Evolutionary conservation across 2,888 invertebrate genomes (phyloP), one percentile per base, ranked within the genome.

Genomic region (Netelia inedita): DNA sequence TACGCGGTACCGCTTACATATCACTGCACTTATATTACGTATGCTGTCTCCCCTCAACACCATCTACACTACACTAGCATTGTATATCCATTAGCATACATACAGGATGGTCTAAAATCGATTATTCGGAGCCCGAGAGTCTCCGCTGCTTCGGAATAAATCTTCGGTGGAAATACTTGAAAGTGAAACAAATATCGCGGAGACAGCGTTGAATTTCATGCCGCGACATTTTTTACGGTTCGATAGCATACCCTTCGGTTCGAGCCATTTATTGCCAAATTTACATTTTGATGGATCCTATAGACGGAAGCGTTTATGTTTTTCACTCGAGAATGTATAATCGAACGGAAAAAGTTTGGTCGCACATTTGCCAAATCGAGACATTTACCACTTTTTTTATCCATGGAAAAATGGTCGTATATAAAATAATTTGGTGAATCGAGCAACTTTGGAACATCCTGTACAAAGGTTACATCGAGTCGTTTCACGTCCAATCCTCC

Each of bases 1-100:
- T 73, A 57, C 59, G 43, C 28, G 46, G 35, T 16, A 41, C 19
- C 59, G 46, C 16, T 21, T 21, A 43, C 21, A 59, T 80, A 74
- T 80, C 59, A 50, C 50, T 69, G 35, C 65, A 68, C 59, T 35
- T 57, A 19, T 21, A 68, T 74, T 43, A 46, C n/a, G 43, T 57
- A 43, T 28, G 28, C 55, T n/a, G 8, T 8, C 0, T 5, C 19
- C 46, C 14, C 46, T 11, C 14, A 46, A 46, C 46, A 10, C 46
- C 14, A 10, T 46, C 2, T 46, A 57, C 19, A 19, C 16, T 55
- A 43, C 14, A 43, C 63, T n/a, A 53, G 19, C 43, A 11, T n/a
- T 28, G 55, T 41, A 55, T 50, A 35, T 35, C 16, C 23, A 41
- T 21, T 21, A 53, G 10, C 43, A 71, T 61, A 69, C 23, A 66